Evolutionary conservation across 2,888 invertebrate species (phyloP), one percentile per base, ranked within the genome.

Genomic region (Agrypnus murinus): DNA sequence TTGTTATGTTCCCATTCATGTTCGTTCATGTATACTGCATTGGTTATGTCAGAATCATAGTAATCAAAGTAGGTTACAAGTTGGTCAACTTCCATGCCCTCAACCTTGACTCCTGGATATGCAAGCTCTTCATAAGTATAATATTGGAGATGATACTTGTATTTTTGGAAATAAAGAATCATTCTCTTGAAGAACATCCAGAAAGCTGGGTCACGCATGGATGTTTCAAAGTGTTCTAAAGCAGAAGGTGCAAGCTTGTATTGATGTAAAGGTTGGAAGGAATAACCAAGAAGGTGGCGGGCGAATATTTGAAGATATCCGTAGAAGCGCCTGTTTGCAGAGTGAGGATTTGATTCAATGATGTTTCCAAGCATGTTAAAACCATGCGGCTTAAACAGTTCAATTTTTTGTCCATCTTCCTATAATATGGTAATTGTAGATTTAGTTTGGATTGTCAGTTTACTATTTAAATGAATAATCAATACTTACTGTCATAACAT

Each of bases 11-110:
- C 76, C 80, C 82, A 86, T 83, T 89, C 87, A 77, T 88, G 86
- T 32, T 85, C 81, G 66, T 83, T 85, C 77, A 86, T 83, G 64
- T 86, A 84, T n/a, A 91, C 82, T 45, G 86, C 87, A 76, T 88
- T 88, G 73, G 87, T 88, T 5, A 93, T 86, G 78, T 92, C 91
- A 66, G 90, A 82, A 80, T 90, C 89, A 79, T 87, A 88, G 73
- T 92, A 81, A 76, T 92, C 92, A 83, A 92, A 92, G 87, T 89
- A 92, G 25, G 93, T 94, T 36, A 89, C 85, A 38, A 94, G 84
- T 71, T 91, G 89, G 77, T 90, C 91, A 70, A 91, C 87, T 5
- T 90, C 88, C 25, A 93, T 90, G 72, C 89, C 88, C 74, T 90
- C 85, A 73, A 94, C 88, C 55, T 84, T 82, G 1, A 93, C 91